Evolutionary conservation across 2,113 vertebrate genomes (phyloP).

Genomic region (Columba livia): DNA sequence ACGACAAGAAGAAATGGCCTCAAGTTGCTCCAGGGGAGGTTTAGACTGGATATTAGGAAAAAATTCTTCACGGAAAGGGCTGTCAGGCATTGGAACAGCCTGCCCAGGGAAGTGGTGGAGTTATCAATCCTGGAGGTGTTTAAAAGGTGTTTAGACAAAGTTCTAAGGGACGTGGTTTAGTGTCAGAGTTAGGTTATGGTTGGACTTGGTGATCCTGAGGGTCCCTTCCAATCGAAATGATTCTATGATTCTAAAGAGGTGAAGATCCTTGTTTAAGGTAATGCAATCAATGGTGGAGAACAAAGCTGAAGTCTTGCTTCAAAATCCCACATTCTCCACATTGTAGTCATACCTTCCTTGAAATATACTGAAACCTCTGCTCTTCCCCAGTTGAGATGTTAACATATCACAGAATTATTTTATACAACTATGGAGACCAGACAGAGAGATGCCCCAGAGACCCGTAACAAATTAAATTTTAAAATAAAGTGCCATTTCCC

Average conservation of each 20-base stretch:
- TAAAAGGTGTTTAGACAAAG: too few species aligned
- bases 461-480: not conserved
- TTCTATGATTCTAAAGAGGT: not conserved
- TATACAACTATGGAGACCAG: not conserved
- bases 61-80: too few species aligned
- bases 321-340: not conserved
- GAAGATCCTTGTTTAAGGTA: not conserved
- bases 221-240: too few species aligned
- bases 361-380: not conserved
- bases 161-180: too few species aligned
- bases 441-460: not conserved
- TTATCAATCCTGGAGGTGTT: too few species aligned
- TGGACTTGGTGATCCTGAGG: too few species aligned
- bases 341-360: not conserved
- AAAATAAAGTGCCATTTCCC: not conserved
- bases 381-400: not conserved
- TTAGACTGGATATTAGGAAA: too few species aligned
- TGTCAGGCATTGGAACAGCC: too few species aligned
- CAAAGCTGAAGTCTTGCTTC: not conserved
- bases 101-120: too few species aligned
- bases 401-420: not conserved
- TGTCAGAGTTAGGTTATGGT: too few species aligned
- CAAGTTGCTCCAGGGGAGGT: too few species aligned
- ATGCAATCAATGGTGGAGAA: not conserved
- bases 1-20: too few species aligned